A percentile compares a stretch with the other conserved stretches of the same genome.
Conservation (phyloP, 1,140 invertebrate genomes). For the Pomacea maculata region DNA sequence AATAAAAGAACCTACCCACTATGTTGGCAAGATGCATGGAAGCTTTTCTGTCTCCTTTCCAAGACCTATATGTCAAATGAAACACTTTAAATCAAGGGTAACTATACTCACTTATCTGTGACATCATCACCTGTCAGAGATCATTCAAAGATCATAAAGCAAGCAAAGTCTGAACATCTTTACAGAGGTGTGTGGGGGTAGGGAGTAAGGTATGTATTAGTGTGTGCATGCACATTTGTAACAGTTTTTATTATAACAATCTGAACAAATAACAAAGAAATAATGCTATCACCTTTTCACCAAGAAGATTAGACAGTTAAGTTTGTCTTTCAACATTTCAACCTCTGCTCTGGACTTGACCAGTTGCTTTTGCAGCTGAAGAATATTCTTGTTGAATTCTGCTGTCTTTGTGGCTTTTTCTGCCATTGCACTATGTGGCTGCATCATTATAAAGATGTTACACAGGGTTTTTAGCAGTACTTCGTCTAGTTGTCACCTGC, state of each 20-base stretch:
- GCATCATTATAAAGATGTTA: slow-evolving; percentile 5
- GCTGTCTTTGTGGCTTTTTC: slow-evolving; percentile 12
- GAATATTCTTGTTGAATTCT: slow-evolving; percentile 11
- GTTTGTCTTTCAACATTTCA: slow-evolving; percentile 38
- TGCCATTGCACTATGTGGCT: slow-evolving; percentile 11
- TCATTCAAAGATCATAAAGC: neutral
- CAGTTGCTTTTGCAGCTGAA: slow-evolving; percentile 40
- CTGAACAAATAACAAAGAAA: neutral
- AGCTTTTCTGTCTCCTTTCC: slow-evolving; percentile 46
- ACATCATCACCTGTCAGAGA: neutral
- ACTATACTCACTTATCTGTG: neutral
- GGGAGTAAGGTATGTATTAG: neutral
- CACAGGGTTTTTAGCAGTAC: neutral
- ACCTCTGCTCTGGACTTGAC: slow-evolving; percentile 31
- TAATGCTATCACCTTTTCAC: slow-evolving; percentile 43
- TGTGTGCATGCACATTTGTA: neutral
- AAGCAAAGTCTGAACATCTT: neutral
- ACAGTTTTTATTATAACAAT: neutral
- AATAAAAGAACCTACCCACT: slow-evolving; percentile 38
- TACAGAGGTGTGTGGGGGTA: neutral
- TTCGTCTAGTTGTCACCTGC: neutral
- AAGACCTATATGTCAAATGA: slow-evolving; percentile 36
- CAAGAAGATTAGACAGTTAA: slow-evolving; percentile 42
- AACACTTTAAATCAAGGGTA: neutral
- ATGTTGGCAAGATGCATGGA: slow-evolving; percentile 48